Evolutionary conservation across 1,140 invertebrate species (phyloP).

Genomic region (Tetramorium alpestre): DNA sequence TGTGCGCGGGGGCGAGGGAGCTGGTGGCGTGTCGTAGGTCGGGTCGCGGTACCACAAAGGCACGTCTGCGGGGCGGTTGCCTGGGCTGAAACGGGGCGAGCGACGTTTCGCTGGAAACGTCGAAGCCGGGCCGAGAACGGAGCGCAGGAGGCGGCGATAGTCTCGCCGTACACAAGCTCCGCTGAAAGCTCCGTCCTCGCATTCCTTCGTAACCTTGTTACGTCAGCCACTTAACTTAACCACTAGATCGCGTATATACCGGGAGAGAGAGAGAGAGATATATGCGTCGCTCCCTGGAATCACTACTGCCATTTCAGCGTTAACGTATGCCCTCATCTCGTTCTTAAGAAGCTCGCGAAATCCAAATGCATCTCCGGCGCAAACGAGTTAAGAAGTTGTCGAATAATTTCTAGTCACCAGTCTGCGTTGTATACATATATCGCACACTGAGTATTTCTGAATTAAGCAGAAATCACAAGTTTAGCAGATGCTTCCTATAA

Average conservation of each 20-base stretch:
- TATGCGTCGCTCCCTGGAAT: constrained; percentile 30
- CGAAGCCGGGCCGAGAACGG: constrained; percentile 14
- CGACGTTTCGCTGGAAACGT: constrained; percentile 49
- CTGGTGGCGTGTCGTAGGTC: constrained; percentile 57
- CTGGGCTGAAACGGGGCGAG: not conserved
- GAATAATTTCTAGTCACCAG: not conserved
- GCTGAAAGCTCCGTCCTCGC: constrained; percentile 73
- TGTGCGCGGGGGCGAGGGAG: constrained; percentile 10
- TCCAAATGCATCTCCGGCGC: not conserved
- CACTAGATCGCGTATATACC: constrained; percentile 68
- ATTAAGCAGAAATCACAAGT: not conserved
- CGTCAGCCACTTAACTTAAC: constrained; percentile 77
- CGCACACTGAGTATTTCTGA: not conserved
- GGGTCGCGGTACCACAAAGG: constrained; percentile 65
- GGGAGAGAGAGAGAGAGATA: not conserved
- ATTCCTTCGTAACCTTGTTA: constrained; percentile 77
- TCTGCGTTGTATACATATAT: not conserved
- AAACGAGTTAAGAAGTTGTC: not conserved
- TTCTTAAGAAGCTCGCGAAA: not conserved
- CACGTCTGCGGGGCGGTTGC: constrained; percentile 28
- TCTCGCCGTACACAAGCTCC: constrained; percentile 41
- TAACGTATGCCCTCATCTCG: not conserved
- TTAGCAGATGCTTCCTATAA: not conserved
- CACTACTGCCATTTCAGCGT: constrained; percentile 36
- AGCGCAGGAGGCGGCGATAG: constrained; percentile 39